These are phyloP conservation scores for Zaprionus gabonicus DNA, from an alignment of 1,140 invertebrate genomes.

Conservation along the genomic window DNA sequence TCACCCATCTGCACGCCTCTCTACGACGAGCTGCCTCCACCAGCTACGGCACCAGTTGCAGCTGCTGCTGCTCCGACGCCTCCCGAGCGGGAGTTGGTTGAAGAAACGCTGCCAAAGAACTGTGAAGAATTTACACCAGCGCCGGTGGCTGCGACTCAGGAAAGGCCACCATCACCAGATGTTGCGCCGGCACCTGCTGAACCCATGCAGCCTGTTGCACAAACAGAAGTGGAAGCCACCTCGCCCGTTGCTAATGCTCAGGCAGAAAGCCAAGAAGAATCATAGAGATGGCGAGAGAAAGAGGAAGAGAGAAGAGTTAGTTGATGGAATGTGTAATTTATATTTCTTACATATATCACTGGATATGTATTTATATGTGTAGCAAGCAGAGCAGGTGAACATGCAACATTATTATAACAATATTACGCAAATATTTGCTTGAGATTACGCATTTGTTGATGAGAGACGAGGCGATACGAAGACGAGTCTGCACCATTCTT, in stretches of 20 bases:
- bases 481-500: conserved; percentile 39
- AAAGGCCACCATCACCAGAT: conserved; percentile 17
- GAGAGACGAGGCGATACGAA: conserved; percentile 7
- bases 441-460: conserved; percentile 53
- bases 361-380: conserved; percentile 29
- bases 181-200: conserved; percentile 9
- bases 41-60: conserved; percentile 7
- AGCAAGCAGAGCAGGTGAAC: conserved; percentile 1
- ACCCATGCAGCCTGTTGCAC: conserved; percentile 4
- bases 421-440: conserved; percentile 32
- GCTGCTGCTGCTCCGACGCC: conserved; percentile 27
- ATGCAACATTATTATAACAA: conserved; percentile 28
- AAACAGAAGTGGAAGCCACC: conserved; percentile 14
- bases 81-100: conserved; percentile 13
- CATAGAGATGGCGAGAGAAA: conserved; percentile 38
- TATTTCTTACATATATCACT: conserved; percentile 41
- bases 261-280: conserved; percentile 26
- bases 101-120: conserved; percentile 21
- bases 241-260: conserved; percentile 29
- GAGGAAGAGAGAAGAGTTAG: not conserved
- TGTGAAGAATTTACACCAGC: conserved; percentile 36
- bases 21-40: conserved; percentile 73
- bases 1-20: conserved; percentile 70
- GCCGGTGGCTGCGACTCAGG: conserved; percentile 7
- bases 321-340: conserved; percentile 40